These are phyloP conservation scores for Oreortyx pictus DNA, from an alignment of 2,797 vertebrate genomes.

Conservation along the genomic window DNA sequence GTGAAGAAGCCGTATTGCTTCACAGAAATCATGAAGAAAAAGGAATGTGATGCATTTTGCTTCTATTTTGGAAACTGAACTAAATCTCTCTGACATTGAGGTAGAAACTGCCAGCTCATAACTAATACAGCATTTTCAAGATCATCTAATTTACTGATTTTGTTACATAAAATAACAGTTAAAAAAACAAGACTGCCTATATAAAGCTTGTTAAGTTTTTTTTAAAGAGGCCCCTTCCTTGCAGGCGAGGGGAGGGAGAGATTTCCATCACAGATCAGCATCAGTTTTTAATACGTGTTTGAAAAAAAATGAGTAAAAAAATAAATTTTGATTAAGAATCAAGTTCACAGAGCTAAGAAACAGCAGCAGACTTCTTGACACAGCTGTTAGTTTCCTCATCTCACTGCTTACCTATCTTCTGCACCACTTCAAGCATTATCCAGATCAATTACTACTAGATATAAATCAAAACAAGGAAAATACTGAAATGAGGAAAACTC, in stretches of 20 bases:
- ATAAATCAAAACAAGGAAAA: neutral
- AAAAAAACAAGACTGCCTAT: neutral
- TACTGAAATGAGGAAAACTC: fast-evolving
- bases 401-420: neutral
- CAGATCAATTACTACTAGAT: neutral
- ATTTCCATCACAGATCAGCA: neutral
- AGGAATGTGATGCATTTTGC: neutral
- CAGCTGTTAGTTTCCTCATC: neutral
- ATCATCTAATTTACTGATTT: neutral
- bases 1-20: neutral
- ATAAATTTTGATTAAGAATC: neutral
- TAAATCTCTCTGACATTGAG: neutral
- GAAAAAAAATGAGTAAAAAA: neutral
- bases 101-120: neutral
- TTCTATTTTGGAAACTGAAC: neutral
- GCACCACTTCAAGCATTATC: neutral
- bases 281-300: neutral
- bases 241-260: too few species aligned
- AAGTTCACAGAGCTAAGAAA: neutral
- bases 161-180: neutral
- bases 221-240: too few species aligned
- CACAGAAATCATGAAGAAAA: neutral
- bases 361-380: neutral
- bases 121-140: neutral
- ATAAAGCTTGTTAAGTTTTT: neutral